Conservation (phyloP, 2,797 vertebrate species). For the Siniperca undulata region DNA sequence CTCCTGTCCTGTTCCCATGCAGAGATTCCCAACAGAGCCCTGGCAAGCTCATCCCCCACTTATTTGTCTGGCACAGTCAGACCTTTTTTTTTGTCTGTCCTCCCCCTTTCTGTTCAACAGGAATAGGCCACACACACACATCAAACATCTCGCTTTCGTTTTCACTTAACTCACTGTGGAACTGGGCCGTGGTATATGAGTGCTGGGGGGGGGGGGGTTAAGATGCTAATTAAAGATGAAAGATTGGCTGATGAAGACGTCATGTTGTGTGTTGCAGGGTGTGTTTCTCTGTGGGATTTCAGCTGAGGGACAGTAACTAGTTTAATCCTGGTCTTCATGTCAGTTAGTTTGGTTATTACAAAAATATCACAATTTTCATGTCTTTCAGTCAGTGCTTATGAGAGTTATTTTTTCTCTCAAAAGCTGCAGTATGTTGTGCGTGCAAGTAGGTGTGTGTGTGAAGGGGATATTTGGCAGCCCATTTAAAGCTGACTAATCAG, state of each 20-base stretch:
- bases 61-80: constrained; percentile 70
- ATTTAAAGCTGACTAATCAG: constrained; percentile 80
- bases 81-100: constrained; percentile 44
- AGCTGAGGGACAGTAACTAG: constrained; percentile 5
- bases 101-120: constrained; percentile 58
- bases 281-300: constrained; percentile 20
- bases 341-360: not conserved
- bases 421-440: constrained; percentile 39
- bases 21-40: constrained; percentile 60
- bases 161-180: constrained; percentile 37
- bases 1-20: constrained; percentile 72
- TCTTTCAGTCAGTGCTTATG: not conserved
- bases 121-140: constrained; percentile 44
- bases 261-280: constrained; percentile 15
- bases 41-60: constrained; percentile 69
- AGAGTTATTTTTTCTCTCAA: constrained; percentile 5
- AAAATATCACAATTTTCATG: not conserved
- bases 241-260: constrained; percentile 46
- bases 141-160: constrained; percentile 38
- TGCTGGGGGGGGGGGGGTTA: constrained; percentile 8
- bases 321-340: not conserved
- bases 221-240: constrained; percentile 45
- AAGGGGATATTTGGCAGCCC: constrained; percentile 71
- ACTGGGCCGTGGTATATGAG: constrained; percentile 20
- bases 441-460: constrained; percentile 63